Conservation (phyloP, 2,888 invertebrate genomes). For the Cacoxenus indagator region DNA sequence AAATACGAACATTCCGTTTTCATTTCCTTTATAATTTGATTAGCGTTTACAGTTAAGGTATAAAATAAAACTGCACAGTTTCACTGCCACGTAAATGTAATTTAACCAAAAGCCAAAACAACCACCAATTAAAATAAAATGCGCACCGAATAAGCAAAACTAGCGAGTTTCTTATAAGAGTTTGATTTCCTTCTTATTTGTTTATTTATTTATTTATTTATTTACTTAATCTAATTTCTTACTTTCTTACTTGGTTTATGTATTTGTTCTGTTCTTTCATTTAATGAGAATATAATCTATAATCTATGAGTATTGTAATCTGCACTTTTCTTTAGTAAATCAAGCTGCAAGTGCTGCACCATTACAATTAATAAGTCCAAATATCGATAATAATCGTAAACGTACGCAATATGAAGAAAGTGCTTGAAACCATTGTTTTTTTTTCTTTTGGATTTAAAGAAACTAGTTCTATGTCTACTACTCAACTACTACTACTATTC, state of each 20-base stretch:
- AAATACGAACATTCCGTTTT: neutral
- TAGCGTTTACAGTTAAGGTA: no score
- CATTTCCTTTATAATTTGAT: neutral
- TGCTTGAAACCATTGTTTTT: conserved; percentile 55
- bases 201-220: conserved; percentile 14
- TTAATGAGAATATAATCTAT: conserved; percentile 14
- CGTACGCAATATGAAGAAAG: conserved; percentile 23
- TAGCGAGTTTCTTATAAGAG: conserved; percentile 24
- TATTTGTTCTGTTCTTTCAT: neutral
- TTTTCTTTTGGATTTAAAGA: conserved; percentile 37
- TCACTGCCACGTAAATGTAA: conserved; percentile 51
- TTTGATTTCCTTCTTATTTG: neutral
- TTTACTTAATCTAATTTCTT: no score
- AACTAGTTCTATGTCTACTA: conserved; percentile 53
- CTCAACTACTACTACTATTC: conserved; percentile 28
- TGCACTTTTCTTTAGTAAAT: conserved; percentile 59
- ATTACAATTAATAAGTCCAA: neutral
- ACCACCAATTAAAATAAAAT: conserved; percentile 18
- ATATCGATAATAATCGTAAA: conserved; percentile 16
- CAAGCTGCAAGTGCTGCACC: conserved; percentile 54
- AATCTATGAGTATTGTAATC: conserved; percentile 40
- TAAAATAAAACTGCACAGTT: neutral
- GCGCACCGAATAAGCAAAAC: conserved; percentile 38
- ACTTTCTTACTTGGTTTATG: conserved; percentile 21
- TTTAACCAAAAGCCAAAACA: conserved; percentile 50